A percentile compares a stretch with the other conserved stretches of the same genome.
phyloP scores from a whole-genome alignment of 2,113 vertebrate species.

The Xiphophorus maculatus region DNA sequence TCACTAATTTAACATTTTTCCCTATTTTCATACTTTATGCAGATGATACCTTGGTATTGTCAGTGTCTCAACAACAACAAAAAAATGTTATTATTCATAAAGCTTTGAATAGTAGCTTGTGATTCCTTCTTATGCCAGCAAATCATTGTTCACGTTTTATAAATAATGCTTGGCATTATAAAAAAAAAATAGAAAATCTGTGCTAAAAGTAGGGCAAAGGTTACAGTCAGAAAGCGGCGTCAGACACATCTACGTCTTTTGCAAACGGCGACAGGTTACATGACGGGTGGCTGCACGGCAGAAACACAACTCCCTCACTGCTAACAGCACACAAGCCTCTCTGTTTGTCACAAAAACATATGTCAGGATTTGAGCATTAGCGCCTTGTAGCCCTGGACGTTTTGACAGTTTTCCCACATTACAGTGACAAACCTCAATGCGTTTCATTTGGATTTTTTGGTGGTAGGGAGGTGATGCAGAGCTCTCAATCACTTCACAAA shows the following conservation, averaged over 20 bases:
- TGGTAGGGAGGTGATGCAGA: not conserved
- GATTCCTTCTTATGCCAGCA: not conserved
- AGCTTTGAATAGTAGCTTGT: not conserved
- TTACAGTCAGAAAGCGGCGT: conserved; percentile 14
- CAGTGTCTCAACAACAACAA: not conserved
- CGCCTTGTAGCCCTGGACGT: not conserved
- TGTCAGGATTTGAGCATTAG: conserved; percentile 11
- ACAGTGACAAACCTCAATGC: not conserved
- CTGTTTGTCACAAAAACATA: conserved; percentile 53
- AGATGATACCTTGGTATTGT: not conserved
- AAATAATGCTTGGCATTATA: not conserved
- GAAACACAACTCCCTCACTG: conserved; percentile 28
- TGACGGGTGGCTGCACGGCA: conserved; percentile 59
- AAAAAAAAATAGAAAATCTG: not conserved
- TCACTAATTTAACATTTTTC: not conserved
- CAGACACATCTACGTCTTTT: not conserved
- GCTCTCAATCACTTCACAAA: not conserved
- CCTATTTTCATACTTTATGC: not conserved
- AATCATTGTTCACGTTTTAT: not conserved
- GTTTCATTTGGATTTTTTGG: too few relatives aligned
- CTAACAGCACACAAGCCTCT: conserved; percentile 36
- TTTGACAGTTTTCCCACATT: not conserved
- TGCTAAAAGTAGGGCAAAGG: conserved; percentile 33
- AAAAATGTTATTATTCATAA: not conserved
- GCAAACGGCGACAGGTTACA: conserved; percentile 19